Evolutionary conservation across 30 jellyfish, hydroid and myxozoan genomes (phyloP).

Genomic region (Aurelia aurita): DNA sequence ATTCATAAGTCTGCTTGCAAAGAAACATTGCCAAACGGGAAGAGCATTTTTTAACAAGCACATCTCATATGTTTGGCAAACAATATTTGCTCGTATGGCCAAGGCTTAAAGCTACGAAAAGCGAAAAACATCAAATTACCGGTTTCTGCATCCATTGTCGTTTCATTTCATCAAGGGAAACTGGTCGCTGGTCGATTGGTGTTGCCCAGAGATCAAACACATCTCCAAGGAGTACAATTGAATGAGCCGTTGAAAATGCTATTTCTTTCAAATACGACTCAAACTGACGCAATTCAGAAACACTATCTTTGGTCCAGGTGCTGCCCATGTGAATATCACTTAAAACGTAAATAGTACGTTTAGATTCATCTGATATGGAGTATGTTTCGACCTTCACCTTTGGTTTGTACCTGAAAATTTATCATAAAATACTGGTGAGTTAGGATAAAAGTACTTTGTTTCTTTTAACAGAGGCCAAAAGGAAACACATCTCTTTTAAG

Average conservation of each 20-base stretch:
- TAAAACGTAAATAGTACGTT: conserved; percentile 44
- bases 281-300: conserved; percentile 29
- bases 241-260: conserved; percentile 32
- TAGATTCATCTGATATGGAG: background rate
- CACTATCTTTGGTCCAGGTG: conserved; percentile 38
- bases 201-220: conserved; percentile 65
- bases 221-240: conserved; percentile 55
- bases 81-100: no score
- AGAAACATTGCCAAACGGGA: no score
- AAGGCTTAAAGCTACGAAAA: no score
- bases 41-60: no score
- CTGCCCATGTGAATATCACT: conserved; percentile 68
- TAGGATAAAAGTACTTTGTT: no score
- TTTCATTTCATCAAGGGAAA: conserved; percentile 12
- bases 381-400: no score
- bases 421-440: no score
- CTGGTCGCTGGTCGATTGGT: conserved; percentile 55
- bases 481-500: no score
- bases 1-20: no score
- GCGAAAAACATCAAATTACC: conserved; percentile 1
- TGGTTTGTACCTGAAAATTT: no score
- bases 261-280: conserved; percentile 19
- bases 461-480: no score
- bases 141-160: conserved; percentile 26
- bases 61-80: no score